Percentiles rank a stretch among this genome's conserved stretches.
phyloP scores from a whole-genome alignment of 2,888 invertebrate genomes.

The Pocota personata region DNA sequence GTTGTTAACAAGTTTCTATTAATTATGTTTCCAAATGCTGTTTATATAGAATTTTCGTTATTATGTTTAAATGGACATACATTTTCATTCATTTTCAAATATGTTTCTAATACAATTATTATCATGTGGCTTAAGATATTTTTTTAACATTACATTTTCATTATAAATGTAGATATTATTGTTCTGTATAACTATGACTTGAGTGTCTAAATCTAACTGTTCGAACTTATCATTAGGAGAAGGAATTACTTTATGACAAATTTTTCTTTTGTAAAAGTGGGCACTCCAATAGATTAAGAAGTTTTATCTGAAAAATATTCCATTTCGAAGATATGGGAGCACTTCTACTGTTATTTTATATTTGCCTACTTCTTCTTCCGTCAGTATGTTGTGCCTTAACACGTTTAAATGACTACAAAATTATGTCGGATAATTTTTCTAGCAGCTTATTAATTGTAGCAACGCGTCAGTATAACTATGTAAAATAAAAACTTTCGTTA shows the following conservation, averaged over 20 bases:
- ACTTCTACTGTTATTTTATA: not conserved
- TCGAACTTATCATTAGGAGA: not conserved
- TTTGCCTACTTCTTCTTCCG: not conserved
- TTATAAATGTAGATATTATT: not conserved
- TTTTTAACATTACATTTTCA: too few relatives aligned
- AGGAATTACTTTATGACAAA: not conserved
- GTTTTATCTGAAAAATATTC: not conserved
- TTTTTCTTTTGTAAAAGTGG: not conserved
- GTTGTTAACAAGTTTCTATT: not conserved
- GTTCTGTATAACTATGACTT: not conserved
- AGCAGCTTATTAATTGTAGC: not conserved
- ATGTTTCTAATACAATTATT: too few relatives aligned
- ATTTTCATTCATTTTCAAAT: not conserved
- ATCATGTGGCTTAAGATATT: too few relatives aligned
- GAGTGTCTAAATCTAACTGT: not conserved
- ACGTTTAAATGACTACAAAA: not conserved
- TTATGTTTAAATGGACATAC: not conserved
- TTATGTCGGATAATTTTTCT: not conserved
- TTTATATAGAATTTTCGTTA: not conserved
- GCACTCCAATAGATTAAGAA: not conserved
- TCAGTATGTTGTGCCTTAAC: not conserved
- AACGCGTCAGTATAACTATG: not conserved
- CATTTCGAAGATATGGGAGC: not conserved
- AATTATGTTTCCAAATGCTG: not conserved
- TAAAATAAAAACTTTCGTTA: not conserved